Evolutionary conservation across 2,797 vertebrate species (phyloP).

Genomic region (Uromys caudimaculatus): DNA sequence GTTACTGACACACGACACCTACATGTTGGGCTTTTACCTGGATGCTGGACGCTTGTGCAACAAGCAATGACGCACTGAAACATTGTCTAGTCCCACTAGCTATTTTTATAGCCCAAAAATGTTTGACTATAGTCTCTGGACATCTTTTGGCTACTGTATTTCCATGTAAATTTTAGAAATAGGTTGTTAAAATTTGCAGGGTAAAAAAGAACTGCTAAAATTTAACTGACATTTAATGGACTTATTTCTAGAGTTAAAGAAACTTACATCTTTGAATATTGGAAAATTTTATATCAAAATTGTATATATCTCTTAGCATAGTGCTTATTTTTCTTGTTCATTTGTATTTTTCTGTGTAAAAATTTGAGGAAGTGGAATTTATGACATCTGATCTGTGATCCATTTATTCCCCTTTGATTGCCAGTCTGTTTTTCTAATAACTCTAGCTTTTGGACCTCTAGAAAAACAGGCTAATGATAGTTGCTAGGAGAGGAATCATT

Average conservation of each 20-base stretch:
- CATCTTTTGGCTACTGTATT: neutral
- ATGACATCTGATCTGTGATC: neutral
- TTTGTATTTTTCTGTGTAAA: constrained; percentile 33
- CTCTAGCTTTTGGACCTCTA: neutral
- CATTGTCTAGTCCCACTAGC: neutral
- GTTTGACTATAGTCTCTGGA: neutral
- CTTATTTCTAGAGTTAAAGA: neutral
- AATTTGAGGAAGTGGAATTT: neutral
- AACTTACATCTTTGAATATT: neutral
- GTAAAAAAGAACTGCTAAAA: neutral
- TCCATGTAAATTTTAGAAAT: neutral
- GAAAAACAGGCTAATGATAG: constrained; percentile 29
- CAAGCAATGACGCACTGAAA: neutral
- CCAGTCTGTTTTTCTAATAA: neutral
- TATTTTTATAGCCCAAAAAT: neutral
- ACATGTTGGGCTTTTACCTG: neutral
- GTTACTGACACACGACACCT: neutral
- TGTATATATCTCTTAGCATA: neutral
- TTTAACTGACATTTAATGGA: neutral
- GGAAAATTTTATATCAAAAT: neutral
- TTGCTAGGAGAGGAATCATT: constrained; percentile 51
- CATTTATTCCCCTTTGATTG: constrained; percentile 2
- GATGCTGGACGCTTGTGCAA: neutral
- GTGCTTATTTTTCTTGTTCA: constrained; percentile 6
- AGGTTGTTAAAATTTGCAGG: neutral